Conservation (phyloP, 2,797 vertebrate genomes). For the Heterohyrax brucei region DNA sequence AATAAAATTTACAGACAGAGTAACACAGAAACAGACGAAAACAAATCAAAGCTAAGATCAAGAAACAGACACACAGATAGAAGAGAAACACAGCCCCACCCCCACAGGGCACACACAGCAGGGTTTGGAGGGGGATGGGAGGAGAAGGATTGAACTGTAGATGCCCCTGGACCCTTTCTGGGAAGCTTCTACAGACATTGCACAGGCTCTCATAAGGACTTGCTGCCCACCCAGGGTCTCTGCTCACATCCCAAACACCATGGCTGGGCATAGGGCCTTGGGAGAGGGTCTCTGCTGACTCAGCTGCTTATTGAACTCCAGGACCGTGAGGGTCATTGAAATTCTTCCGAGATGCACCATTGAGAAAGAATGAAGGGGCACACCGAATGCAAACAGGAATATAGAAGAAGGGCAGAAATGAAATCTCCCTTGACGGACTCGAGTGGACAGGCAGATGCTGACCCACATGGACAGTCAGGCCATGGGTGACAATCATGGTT, state of each 20-base stretch:
- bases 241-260: conserved; percentile 26
- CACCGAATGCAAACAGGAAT: conserved; percentile 53
- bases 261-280: not conserved
- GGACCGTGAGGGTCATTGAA: not conserved
- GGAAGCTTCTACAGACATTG: conserved; percentile 31
- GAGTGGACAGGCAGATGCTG: not conserved
- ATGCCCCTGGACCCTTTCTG: conserved; percentile 47
- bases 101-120: not conserved
- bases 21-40: conserved; percentile 32
- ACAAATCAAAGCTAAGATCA: conserved; percentile 61
- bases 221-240: conserved; percentile 20
- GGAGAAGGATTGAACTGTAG: conserved; percentile 2
- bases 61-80: conserved; percentile 43
- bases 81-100: conserved; percentile 23
- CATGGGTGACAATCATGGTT: not conserved
- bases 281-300: conserved; percentile 45
- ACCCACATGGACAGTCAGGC: not conserved
- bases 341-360: conserved; percentile 50
- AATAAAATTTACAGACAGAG: conserved; percentile 56
- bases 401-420: not conserved
- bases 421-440: conserved; percentile 12
- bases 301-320: conserved; percentile 25
- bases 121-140: not conserved
- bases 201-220: not conserved
- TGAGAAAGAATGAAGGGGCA: conserved; percentile 20